phyloP scores from a whole-genome alignment of 2,113 vertebrate species.

The Anoplopoma fimbria region DNA sequence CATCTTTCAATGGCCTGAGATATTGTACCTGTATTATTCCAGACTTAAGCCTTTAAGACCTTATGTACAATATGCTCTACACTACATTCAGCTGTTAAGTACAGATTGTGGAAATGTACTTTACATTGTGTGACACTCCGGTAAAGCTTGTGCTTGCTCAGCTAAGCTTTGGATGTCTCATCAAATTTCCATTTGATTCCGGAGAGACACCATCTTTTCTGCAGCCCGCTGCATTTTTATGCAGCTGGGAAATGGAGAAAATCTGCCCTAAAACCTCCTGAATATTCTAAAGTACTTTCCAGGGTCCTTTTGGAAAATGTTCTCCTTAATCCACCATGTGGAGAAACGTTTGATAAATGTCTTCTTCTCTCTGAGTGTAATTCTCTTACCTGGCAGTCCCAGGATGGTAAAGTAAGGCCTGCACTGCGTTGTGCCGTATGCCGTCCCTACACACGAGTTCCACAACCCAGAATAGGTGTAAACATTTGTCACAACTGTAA shows the following conservation, averaged over 20 bases:
- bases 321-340: conserved; percentile 60
- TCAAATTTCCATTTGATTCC: conserved; percentile 77
- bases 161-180: conserved; percentile 80
- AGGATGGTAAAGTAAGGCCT: conserved; percentile 90
- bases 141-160: conserved; percentile 80
- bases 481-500: conserved; percentile 85
- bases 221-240: conserved; percentile 74
- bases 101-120: conserved; percentile 78
- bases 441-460: conserved; percentile 87
- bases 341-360: conserved; percentile 53
- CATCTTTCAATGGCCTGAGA: conserved; percentile 54
- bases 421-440: conserved; percentile 88
- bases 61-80: conserved; percentile 69
- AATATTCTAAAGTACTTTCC: conserved; percentile 69
- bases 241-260: conserved; percentile 35
- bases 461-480: conserved; percentile 90
- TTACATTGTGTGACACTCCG: conserved; percentile 77
- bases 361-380: conserved; percentile 27
- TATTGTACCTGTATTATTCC: conserved; percentile 67
- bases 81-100: conserved; percentile 74
- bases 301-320: conserved; percentile 63
- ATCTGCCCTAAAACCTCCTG: conserved; percentile 68
- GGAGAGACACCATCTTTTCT: conserved; percentile 75
- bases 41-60: conserved; percentile 75
- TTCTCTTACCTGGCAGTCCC: conserved; percentile 89